Evolutionary conservation across 2,113 vertebrate species (phyloP), one percentile per base, ranked within the genome.

Genomic region (Syngnathus floridae): DNA sequence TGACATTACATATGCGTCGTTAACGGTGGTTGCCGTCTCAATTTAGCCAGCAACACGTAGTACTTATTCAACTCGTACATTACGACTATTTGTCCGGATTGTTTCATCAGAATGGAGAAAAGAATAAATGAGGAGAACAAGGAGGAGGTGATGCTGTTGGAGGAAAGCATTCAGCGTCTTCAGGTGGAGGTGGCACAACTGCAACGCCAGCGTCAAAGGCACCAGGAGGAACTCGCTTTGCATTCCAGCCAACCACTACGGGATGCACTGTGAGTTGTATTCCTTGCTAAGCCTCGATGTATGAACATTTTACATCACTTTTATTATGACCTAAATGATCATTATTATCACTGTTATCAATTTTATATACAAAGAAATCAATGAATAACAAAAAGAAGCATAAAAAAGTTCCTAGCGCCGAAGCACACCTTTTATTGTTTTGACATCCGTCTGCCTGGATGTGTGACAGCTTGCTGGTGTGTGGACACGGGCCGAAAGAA

Each of bases 101-200:
- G 69, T 21, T 26, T 12, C 6, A 36, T 48, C 26, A 65, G 59
- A 22, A 71, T 59, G 52, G 62, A 55, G 52, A 59, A 64, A 36
- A 67, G 60, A 40, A 72, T 82, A 72, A 75, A 59, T 1, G 60
- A 67, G 5, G 73, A 82, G 40, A 69, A 76, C 1, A 0, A 0
- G 26, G 81, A 86, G 52, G 75, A 87, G n/a, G 62, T 77, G 71
- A 67, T 10, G 17, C 3, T 90, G 86, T 77, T 86, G 62, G 85
- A 93, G 80, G 85, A 88, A 16, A 84, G 93, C 74, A 88, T 94
- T 3, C 40, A 60, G 16, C 59, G 12, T 0, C 85, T 95, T n/a
- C 82, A 88, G 67, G 86, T 89, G 71, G 93, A 94, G 79, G 88
- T 95, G 41, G 31, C 71, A 36, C 57, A 46, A 0, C 59, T 93